Evolutionary conservation across 2,888 invertebrate genomes (phyloP), one percentile per base, ranked within the genome.

Genomic region (Cephonodes hylas): DNA sequence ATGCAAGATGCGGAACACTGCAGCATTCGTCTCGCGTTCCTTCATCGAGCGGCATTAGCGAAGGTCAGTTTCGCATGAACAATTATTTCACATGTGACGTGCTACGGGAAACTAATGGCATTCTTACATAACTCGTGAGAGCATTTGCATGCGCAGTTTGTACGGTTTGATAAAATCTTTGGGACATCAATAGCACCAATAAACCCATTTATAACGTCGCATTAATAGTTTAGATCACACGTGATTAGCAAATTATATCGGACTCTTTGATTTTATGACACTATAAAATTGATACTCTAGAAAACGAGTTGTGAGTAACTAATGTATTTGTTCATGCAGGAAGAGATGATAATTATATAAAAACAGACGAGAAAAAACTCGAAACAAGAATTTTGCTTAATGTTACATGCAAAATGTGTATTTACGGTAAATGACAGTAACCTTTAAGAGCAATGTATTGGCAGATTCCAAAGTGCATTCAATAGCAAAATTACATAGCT

Each of bases 21-120:
- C 74, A 73, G 72, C 73, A 74, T 76, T 73, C 73, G 74, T 72
- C 80, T 80, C 81, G 80, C 76, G 70, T 79, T 72, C 69, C 73
- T 77, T 79, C 79, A 73, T 76, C 79, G 73, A 77, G 76, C 80
- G 80, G 82, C 81, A 81, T 87, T 87, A 78, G 64, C 75, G 84
- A 86, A 89, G 86, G 86, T 88, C 84, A 87, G 85, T 84, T 81
- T 73, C 76, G 81, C 79, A 83, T 83, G 78, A 80, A 79, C 79
- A 80, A 83, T 81, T 71, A 74, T 74, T 69, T 67, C 66, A 72
- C 71, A 66, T 67, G 71, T 72, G 68, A 72, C 68, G 72, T 72
- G 75, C 75, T 71, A 79, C 70, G 70, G 73, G 77, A 78, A 74
- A 73, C 69, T 73, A 76, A 75, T 65, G 73, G 67, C 66, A 72